Evolutionary conservation across 1,140 invertebrate genomes (phyloP).

Genomic region (Zaprionus gabonicus): DNA sequence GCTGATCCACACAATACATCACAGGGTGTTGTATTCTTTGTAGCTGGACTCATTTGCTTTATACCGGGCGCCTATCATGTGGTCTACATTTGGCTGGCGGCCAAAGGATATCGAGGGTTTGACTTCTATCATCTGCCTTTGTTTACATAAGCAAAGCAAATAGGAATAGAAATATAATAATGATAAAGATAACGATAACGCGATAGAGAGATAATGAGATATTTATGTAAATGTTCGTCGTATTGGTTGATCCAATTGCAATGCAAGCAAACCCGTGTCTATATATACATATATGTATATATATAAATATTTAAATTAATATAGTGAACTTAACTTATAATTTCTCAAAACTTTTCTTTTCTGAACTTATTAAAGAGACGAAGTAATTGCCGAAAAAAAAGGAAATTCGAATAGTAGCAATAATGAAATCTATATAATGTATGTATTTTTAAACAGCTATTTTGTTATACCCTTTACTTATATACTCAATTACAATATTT

Average conservation of each 20-base stretch:
- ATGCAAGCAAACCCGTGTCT: conserved; percentile 24
- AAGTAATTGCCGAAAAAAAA: background rate
- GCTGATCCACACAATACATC: conserved; percentile 89
- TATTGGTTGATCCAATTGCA: conserved; percentile 53
- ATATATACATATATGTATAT: conserved; percentile 40
- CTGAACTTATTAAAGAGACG: conserved; percentile 55
- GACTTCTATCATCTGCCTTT: conserved; percentile 93
- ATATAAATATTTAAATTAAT: conserved; percentile 45
- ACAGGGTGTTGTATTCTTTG: conserved; percentile 92
- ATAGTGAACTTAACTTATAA: conserved; percentile 59
- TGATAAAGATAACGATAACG: conserved; percentile 13
- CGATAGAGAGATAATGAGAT: conserved; percentile 3
- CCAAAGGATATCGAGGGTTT: conserved; percentile 91
- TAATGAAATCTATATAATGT: conserved; percentile 53
- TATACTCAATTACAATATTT: conserved; percentile 61
- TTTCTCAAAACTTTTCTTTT: conserved; percentile 25
- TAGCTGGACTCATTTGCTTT: conserved; percentile 92
- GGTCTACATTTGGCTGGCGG: conserved; percentile 92
- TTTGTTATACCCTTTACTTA: conserved; percentile 60
- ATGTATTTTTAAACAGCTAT: conserved; percentile 61
- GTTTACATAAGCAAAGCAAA: conserved; percentile 87
- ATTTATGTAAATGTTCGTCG: conserved; percentile 26
- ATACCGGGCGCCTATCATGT: conserved; percentile 93
- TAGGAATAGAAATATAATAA: conserved; percentile 34
- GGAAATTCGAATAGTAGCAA: conserved; percentile 59